Evolutionary conservation across 1,140 invertebrate species (phyloP).

Genomic region (Drosophila fuyamai): DNA sequence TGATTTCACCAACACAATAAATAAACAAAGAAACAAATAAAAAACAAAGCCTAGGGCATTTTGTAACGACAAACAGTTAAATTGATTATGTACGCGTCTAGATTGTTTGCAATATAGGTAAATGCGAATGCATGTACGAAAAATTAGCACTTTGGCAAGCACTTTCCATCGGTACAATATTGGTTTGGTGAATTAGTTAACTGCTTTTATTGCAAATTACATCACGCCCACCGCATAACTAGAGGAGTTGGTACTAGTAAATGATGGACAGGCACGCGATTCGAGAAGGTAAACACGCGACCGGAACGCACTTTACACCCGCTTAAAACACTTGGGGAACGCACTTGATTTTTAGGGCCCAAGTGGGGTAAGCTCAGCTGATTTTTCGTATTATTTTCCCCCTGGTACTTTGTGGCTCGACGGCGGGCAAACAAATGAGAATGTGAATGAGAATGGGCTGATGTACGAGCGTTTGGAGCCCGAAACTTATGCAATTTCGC

Average conservation of each 20-base stretch:
- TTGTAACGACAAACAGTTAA: slow-evolving; percentile 74
- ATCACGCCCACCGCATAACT: slow-evolving; percentile 72
- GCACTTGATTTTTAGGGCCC: slow-evolving; percentile 40
- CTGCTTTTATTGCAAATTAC: slow-evolving; percentile 78
- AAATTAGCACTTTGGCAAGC: slow-evolving; percentile 70
- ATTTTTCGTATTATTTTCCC: slow-evolving; percentile 11
- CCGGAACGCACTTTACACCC: slow-evolving; percentile 71
- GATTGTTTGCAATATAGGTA: slow-evolving; percentile 19
- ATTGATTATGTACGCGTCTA: slow-evolving; percentile 65
- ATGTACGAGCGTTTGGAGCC: slow-evolving; percentile 63
- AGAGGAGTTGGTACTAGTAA: slow-evolving; percentile 7
- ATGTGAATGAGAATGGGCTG: slow-evolving; percentile 39
- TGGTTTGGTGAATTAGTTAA: slow-evolving; percentile 69
- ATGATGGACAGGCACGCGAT: slow-evolving; percentile 63
- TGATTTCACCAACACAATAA: slow-evolving; percentile 30
- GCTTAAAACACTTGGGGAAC: slow-evolving; percentile 45
- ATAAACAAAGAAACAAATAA: slow-evolving; percentile 20
- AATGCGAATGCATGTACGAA: slow-evolving; percentile 37
- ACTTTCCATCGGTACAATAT: slow-evolving; percentile 41
- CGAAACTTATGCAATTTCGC: slow-evolving; percentile 70
- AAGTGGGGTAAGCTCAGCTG: neutral
- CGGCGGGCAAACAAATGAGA: slow-evolving; percentile 70
- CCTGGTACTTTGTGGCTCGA: slow-evolving; percentile 25
- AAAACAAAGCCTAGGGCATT: slow-evolving; percentile 33
- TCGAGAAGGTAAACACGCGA: slow-evolving; percentile 60